Evolutionary conservation across 2,113 vertebrate genomes (phyloP), one percentile per base, ranked within the genome.

Genomic region (Neodontobutis hainanensis): DNA sequence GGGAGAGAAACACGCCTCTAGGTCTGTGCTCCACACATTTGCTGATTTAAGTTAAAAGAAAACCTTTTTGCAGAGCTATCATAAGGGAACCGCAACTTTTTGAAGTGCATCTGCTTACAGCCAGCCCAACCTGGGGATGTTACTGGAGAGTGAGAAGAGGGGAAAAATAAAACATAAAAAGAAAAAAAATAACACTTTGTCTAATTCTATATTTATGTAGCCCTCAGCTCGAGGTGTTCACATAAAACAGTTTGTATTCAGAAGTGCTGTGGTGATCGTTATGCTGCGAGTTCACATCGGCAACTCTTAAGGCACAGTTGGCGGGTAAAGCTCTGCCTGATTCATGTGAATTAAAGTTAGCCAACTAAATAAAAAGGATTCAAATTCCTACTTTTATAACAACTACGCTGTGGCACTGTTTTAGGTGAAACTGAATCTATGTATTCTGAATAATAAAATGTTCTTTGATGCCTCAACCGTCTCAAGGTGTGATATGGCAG

Each of bases 31-130:
- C 62, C 77, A 62, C 87, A 85, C 82, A 87, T 90, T 90, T 90
- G 91, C 92, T 91, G 91, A 92, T 92, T 93, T 91, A 87, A 91
- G 87, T 92, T 88, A 89, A 93, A 92, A 91, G 84, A 87, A 85
- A 90, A 69, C 68, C 65, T 84, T 84, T 91, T 88, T 91, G 86
- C 88, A 85, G 81, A 78, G 85, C 89, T 87, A 86, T 91, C 80
- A 87, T 88, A 81, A 84, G 81, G 77, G 77, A 90, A 82, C 82
- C 68, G 71, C 83, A 89, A 89, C 87, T 89, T 92, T 91, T 89
- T 91, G 79, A 92, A 91, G 86, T 89, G 68, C 83, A 83, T 91
- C 71, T 84, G 82, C 89, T 86, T 73, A 72, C 47, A 87, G 84
- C 84, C 73, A 75, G 66, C 56, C 81, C 77, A 67, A 89, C 86